Evolutionary conservation across 1,140 invertebrate genomes (phyloP), one percentile per base, ranked within the genome.

Genomic region (Drosophila nebulosa): DNA sequence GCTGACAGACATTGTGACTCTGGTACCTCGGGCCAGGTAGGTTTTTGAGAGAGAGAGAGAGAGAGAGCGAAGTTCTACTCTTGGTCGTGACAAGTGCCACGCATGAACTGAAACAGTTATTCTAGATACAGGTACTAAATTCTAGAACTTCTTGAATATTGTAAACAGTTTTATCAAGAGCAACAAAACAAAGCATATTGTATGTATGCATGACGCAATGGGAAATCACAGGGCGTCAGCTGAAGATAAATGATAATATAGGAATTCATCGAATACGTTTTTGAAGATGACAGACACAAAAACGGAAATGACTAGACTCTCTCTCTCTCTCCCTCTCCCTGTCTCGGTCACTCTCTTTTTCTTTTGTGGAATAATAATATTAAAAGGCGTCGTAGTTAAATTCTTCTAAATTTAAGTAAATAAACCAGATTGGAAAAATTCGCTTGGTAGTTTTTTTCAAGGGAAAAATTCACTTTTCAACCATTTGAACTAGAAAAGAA

Each of bases 1-100:
- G 71, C 71, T 74, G 71, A 74, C 71, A 64, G 7, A 74, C 71
- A 74, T 74, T 74, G 71, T 56, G 71, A 67, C 70, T 73, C 71
- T 51, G 59, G 35, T 46, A 26, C 64, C 50, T 30, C 26, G 61
- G 24, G 69, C 69, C 59, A 61, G 22, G 46, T 16, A 26, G 22
- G 21, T 5, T 22, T 36, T 36, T 35, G 1, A 1, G 2, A 3
- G n/a, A n/a, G n/a, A n/a, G 30, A 9, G 27, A 27, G 26, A 5
- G 26, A 18, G 39, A 46, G 39, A 46, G 39, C 39, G 7, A 55
- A 55, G 52, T 32, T 55, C 52, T 55, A 4, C 30, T 55, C 39
- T 46, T 18, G 7, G 39, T 46, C 39, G 39, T 46, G 39, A 46
- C 39, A 46, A 73, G 63, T 73, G 70, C 70, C 69, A 71, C 69